phyloP scores from a whole-genome alignment of 2,888 invertebrate genomes.

The Synergus gifuensis region DNA sequence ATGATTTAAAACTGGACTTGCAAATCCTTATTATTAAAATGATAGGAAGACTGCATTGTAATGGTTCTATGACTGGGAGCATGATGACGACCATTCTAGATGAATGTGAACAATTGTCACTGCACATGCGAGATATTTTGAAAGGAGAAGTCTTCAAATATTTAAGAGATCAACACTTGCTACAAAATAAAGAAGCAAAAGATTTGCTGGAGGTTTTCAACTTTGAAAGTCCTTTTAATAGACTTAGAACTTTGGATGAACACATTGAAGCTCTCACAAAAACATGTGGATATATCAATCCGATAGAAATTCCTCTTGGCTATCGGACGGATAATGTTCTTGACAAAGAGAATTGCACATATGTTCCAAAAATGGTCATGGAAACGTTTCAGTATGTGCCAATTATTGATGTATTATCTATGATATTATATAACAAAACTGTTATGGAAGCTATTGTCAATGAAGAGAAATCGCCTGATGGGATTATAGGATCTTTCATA shows the following conservation, averaged over 20 bases:
- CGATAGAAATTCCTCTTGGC: conserved; percentile 20
- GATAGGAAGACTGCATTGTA: conserved; percentile 47
- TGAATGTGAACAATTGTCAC: conserved; percentile 36
- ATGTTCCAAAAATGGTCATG: conserved; percentile 22
- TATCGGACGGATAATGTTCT: conserved; percentile 24
- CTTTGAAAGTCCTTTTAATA: conserved; percentile 46
- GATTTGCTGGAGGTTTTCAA: conserved; percentile 42
- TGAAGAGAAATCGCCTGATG: conserved; percentile 45
- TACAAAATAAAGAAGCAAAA: conserved; percentile 20
- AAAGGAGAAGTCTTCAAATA: neutral
- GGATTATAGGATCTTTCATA: conserved; percentile 44
- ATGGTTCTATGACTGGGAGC: neutral
- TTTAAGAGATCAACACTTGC: neutral
- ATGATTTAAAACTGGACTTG: neutral
- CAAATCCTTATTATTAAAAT: conserved; percentile 26
- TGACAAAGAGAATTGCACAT: neutral
- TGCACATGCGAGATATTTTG: neutral
- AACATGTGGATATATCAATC: conserved; percentile 20
- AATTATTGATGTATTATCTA: conserved; percentile 1
- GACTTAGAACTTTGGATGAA: conserved; percentile 35
- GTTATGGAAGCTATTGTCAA: conserved; percentile 39
- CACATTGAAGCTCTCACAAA: conserved; percentile 43
- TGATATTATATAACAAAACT: neutral
- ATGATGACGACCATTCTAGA: conserved; percentile 4
- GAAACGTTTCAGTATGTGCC: conserved; percentile 40